Conservation (phyloP, 1,140 invertebrate genomes). For the Drosophila pallidifrons region DNA sequence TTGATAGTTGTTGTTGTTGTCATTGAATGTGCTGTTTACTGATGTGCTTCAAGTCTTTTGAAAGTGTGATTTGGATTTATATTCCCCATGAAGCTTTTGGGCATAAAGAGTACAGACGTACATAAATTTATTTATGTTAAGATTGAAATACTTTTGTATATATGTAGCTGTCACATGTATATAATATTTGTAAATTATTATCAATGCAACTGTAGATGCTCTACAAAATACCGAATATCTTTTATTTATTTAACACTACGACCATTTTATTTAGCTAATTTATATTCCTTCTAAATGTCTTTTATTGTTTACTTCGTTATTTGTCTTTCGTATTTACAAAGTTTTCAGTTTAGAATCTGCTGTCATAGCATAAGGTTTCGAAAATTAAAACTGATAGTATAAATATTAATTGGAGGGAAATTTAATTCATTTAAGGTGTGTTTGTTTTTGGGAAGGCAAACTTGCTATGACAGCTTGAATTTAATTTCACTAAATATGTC, state of each 20-base stretch:
- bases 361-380: conserved; percentile 12
- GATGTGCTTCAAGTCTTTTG: conserved; percentile 62
- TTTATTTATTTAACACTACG: conserved; percentile 52
- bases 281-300: conserved; percentile 47
- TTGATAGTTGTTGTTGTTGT: conserved; percentile 20
- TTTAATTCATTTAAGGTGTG: neutral
- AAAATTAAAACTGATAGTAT: conserved; percentile 1
- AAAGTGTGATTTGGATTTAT: conserved; percentile 33
- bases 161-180: conserved; percentile 65
- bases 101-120: conserved; percentile 15
- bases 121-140: conserved; percentile 14
- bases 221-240: conserved; percentile 79
- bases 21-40: conserved; percentile 36
- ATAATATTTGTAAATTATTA: conserved; percentile 81
- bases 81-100: neutral
- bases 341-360: conserved; percentile 29
- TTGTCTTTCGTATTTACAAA: conserved; percentile 72
- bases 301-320: conserved; percentile 60
- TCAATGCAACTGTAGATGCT: conserved; percentile 81
- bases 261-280: conserved; percentile 72
- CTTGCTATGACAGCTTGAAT: conserved; percentile 26
- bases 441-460: neutral
- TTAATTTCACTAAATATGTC: conserved; percentile 28
- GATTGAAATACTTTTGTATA: conserved; percentile 54
- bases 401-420: neutral